These are phyloP conservation scores for Entomobrya proxima DNA, from an alignment of 2,888 invertebrate species.

Conservation along the genomic window DNA sequence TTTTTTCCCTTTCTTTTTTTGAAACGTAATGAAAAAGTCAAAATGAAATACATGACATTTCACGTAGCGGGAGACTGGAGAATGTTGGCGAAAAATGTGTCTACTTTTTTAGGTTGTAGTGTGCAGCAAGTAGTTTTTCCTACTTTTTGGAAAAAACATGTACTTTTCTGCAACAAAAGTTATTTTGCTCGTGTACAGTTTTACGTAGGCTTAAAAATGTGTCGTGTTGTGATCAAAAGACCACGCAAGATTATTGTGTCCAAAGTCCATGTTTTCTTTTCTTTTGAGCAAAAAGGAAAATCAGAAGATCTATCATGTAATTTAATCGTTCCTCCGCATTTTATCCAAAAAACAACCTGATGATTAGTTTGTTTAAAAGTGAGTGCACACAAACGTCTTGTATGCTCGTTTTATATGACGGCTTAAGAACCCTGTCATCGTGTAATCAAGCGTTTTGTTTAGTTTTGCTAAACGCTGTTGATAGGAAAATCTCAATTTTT, in stretches of 20 bases:
- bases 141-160: too few relatives aligned
- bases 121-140: background rate
- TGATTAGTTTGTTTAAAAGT: background rate
- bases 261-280: background rate
- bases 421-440: background rate
- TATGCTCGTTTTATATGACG: conserved; percentile 11
- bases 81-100: conserved; percentile 53
- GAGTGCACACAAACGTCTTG: background rate
- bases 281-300: too few relatives aligned
- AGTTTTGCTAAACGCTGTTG: conserved; percentile 6
- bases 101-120: too few relatives aligned
- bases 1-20: too few relatives aligned
- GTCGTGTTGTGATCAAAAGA: background rate
- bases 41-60: conserved; percentile 64
- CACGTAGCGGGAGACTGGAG: conserved; percentile 60
- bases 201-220: conserved; percentile 6
- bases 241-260: too few relatives aligned
- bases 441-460: conserved; percentile 7
- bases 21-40: conserved; percentile 57
- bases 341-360: background rate
- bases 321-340: background rate
- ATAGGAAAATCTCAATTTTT: background rate
- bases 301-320: too few relatives aligned
- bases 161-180: background rate
- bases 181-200: background rate